These are phyloP conservation scores for Euclidia mi DNA, from an alignment of 2,888 invertebrate species.

Conservation along the genomic window DNA sequence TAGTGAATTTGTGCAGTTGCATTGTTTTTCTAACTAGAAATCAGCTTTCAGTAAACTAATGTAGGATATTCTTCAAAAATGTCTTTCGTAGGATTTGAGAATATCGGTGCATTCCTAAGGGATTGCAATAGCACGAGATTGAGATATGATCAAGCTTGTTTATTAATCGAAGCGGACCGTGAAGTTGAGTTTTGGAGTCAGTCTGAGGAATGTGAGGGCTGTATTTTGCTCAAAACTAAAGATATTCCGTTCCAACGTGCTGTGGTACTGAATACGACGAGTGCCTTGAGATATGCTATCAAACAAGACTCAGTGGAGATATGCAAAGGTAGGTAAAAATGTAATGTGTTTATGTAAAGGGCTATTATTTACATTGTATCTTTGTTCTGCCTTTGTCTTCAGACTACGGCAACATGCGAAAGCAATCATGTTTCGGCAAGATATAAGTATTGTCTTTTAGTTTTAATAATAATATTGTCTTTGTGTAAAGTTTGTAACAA, in stretches of 20 bases:
- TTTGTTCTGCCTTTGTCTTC: slow-evolving; percentile 39
- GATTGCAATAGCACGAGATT: slow-evolving; percentile 75
- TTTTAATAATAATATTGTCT: no score
- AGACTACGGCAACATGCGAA: no score
- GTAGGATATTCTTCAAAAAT: slow-evolving; percentile 67
- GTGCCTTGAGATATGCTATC: slow-evolving; percentile 75
- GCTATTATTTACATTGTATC: slow-evolving; percentile 38
- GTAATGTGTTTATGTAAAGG: slow-evolving; percentile 8
- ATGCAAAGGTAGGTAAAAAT: slow-evolving; percentile 75
- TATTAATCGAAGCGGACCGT: slow-evolving; percentile 74
- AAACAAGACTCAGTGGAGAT: slow-evolving; percentile 66
- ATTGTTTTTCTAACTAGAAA: slow-evolving; percentile 53
- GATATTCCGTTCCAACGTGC: slow-evolving; percentile 59
- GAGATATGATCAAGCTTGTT: slow-evolving; percentile 83
- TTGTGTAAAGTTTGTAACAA: no score
- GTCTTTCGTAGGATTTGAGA: slow-evolving; percentile 76
- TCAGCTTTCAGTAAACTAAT: slow-evolving; percentile 54
- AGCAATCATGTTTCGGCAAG: no score
- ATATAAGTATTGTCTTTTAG: no score
- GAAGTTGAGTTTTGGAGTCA: slow-evolving; percentile 79
- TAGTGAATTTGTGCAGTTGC: slow-evolving; percentile 46
- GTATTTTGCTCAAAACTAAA: slow-evolving; percentile 67
- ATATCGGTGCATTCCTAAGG: slow-evolving; percentile 78
- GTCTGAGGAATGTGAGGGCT: slow-evolving; percentile 84
- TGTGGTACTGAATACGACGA: slow-evolving; percentile 73